These are phyloP conservation scores for Hypomecis punctinalis DNA, from an alignment of 2,888 invertebrate species.

Conservation along the genomic window DNA sequence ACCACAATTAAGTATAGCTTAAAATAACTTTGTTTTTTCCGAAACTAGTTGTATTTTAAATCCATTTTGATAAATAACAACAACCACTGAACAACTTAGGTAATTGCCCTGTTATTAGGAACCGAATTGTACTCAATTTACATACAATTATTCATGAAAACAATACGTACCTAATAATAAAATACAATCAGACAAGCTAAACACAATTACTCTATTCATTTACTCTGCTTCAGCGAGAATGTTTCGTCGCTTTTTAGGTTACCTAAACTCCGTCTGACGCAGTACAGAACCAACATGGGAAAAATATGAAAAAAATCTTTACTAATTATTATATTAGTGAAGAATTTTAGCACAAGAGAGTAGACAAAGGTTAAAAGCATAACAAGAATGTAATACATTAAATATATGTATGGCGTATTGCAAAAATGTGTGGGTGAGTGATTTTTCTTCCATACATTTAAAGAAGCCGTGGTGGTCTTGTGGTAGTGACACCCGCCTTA, in stretches of 20 bases:
- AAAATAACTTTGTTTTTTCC: neutral
- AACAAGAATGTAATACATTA: no score
- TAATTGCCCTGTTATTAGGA: constrained; percentile 5
- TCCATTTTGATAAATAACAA: neutral
- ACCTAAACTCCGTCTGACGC: neutral
- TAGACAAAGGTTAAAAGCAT: no score
- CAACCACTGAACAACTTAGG: neutral
- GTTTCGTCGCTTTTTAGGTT: constrained; percentile 1
- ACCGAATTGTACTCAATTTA: constrained; percentile 5
- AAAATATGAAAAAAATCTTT: no score
- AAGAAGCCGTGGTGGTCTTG: no score
- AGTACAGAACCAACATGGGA: neutral
- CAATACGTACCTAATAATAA: neutral
- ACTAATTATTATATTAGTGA: no score
- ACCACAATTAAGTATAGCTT: no score
- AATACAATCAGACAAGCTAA: constrained; percentile 14
- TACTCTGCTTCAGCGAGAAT: constrained; percentile 1
- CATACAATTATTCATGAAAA: constrained; percentile 8
- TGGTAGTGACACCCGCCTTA: no score
- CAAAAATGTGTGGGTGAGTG: no score
- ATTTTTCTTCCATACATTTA: no score
- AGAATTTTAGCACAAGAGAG: no score
- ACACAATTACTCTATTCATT: constrained; percentile 18
- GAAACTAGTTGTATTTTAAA: no score
- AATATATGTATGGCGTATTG: no score